These are phyloP conservation scores for Connochaetes taurinus DNA, from an alignment of 2,113 vertebrate genomes.

Conservation along the genomic window DNA sequence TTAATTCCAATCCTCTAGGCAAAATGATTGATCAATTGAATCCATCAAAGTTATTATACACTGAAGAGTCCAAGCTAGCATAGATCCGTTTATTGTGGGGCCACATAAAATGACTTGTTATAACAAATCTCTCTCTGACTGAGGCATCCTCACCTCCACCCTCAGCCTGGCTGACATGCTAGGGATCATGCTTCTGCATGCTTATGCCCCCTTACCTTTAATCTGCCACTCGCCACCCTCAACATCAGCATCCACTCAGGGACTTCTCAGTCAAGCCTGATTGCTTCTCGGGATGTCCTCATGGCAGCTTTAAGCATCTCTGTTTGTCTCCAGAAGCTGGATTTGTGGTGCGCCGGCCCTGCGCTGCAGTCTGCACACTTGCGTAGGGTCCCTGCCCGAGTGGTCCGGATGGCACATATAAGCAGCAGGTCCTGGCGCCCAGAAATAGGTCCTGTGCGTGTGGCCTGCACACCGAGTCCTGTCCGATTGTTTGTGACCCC, in stretches of 20 bases:
- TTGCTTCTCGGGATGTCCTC: not conserved
- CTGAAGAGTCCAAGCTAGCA: not conserved
- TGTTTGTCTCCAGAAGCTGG: not conserved
- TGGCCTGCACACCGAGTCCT: fast-evolving
- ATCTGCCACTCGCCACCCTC: fast-evolving
- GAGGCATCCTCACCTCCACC: not conserved
- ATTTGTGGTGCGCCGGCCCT: not conserved
- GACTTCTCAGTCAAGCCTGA: not conserved
- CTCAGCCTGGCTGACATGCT: fast-evolving
- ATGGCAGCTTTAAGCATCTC: not conserved
- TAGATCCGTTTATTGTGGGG: not conserved
- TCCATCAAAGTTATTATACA: not conserved
- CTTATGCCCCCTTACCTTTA: not conserved
- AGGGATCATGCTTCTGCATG: not conserved
- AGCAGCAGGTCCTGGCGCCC: not conserved
- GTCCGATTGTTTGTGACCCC: not conserved
- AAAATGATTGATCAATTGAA: not conserved
- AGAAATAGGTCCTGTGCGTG: not conserved
- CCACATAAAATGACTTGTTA: not conserved
- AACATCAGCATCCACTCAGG: not conserved
- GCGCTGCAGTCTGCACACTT: not conserved
- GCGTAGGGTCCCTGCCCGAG: not conserved
- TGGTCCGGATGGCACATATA: not conserved
- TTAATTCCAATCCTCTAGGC: not conserved
- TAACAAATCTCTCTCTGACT: not conserved